phyloP scores from a whole-genome alignment of 2,113 vertebrate genomes.

The Myotis lucifugus region DNA sequence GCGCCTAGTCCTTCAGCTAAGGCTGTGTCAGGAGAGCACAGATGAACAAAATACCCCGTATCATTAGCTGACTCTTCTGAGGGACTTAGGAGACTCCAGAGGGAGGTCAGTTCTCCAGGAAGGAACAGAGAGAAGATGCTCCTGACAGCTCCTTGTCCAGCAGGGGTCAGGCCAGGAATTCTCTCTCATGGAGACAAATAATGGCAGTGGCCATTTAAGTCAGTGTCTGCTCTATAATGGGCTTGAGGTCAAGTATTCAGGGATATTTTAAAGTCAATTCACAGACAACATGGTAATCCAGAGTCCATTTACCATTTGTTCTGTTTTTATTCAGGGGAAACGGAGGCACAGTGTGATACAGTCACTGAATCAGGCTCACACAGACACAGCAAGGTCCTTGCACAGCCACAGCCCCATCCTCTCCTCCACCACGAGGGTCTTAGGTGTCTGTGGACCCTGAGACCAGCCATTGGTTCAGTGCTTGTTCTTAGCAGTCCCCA shows the following conservation, averaged over 20 bases:
- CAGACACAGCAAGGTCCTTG: background rate
- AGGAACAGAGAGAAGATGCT: too few relatives aligned
- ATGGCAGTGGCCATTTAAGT: background rate
- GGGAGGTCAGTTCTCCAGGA: too few relatives aligned
- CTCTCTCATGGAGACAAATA: background rate
- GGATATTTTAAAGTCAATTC: background rate
- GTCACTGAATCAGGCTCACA: background rate
- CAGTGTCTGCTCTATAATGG: background rate
- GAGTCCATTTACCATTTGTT: background rate
- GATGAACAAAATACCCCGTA: background rate
- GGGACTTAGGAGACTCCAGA: too few relatives aligned
- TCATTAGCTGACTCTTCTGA: background rate
- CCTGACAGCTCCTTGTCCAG: too few relatives aligned
- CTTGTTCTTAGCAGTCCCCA: background rate
- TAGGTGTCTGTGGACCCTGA: background rate
- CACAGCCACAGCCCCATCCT: background rate
- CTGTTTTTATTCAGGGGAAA: background rate
- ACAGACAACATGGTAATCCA: background rate
- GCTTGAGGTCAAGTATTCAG: background rate
- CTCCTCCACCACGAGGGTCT: rapidly evolving
- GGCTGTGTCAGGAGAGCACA: background rate
- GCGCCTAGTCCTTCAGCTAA: background rate
- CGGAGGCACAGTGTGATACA: background rate
- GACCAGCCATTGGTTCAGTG: background rate
- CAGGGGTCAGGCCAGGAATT: too few relatives aligned